These are phyloP conservation scores for Anagyrus pseudococci DNA, from an alignment of 2,888 invertebrate genomes.

Conservation along the genomic window DNA sequence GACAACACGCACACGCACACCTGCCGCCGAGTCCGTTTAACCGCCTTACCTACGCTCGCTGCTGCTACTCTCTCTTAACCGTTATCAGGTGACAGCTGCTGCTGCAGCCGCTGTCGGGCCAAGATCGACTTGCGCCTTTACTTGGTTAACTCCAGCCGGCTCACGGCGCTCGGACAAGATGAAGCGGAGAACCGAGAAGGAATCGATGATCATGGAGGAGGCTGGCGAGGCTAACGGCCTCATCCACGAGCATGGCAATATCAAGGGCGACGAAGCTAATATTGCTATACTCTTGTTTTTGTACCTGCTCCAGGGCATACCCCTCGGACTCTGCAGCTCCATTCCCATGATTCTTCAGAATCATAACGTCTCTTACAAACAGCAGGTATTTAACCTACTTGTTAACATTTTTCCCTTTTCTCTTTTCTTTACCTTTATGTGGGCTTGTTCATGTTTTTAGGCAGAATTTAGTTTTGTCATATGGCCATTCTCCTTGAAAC, in stretches of 20 bases:
- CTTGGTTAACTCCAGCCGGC: too few species aligned
- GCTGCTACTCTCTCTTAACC: too few species aligned
- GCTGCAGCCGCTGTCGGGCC: too few species aligned
- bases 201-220: conserved; percentile 39
- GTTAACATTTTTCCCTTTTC: conserved; percentile 4
- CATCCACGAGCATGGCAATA: conserved; percentile 49
- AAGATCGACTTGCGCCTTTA: too few species aligned
- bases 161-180: conserved; percentile 30
- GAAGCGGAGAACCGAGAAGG: conserved; percentile 43
- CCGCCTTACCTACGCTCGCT: too few species aligned
- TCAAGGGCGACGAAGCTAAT: conserved; percentile 76
- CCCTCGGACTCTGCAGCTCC: conserved; percentile 91
- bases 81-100: too few species aligned
- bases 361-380: conserved; percentile 89
- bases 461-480: conserved; percentile 92
- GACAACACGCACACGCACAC: too few species aligned
- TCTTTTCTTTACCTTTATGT: conserved; percentile 50
- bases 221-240: conserved; percentile 27
- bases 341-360: conserved; percentile 96
- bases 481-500: conserved; percentile 91
- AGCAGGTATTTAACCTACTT: conserved; percentile 70
- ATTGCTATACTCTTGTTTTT: conserved; percentile 89
- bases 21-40: too few species aligned
- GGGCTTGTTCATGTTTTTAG: too few species aligned
- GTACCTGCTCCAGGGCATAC: conserved; percentile 94